Evolutionary conservation across 2,888 invertebrate species (phyloP).

Genomic region (Nemoura dubitans): DNA sequence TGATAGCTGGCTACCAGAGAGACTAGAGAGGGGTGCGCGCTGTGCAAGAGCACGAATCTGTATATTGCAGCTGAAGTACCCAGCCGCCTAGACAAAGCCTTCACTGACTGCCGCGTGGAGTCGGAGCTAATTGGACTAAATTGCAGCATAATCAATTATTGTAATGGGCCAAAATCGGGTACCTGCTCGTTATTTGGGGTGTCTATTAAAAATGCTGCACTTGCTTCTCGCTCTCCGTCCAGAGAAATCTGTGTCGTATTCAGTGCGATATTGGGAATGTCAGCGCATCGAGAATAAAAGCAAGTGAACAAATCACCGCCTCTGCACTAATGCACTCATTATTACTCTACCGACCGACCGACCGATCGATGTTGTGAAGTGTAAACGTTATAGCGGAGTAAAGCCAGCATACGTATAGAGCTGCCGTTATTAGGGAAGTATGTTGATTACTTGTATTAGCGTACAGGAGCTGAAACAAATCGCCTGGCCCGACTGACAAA

Average conservation of each 20-base stretch:
- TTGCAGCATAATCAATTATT: background rate
- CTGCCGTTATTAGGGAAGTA: no score
- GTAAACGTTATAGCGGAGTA: no score
- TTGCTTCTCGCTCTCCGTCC: background rate
- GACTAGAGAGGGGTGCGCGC: background rate
- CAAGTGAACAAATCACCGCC: no score
- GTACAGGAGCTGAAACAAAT: no score
- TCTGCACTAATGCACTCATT: no score
- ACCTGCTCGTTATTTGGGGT: slow-evolving; percentile 2
- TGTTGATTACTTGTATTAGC: no score
- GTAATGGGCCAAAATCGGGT: background rate
- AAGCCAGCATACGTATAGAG: no score
- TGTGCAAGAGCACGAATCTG: background rate
- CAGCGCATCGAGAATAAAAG: no score
- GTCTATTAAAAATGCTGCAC: background rate
- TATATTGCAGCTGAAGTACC: background rate
- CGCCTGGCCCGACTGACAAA: no score
- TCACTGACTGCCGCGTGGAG: background rate
- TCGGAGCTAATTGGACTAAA: background rate
- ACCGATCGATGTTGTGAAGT: no score
- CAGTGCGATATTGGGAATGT: no score
- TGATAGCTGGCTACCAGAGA: background rate
- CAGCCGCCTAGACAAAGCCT: background rate
- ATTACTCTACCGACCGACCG: no score
- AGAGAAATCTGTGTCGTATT: background rate